Base-by-base conservation (phyloP, 2,113 vertebrate genomes). In the Eidolon helvum region DNA sequence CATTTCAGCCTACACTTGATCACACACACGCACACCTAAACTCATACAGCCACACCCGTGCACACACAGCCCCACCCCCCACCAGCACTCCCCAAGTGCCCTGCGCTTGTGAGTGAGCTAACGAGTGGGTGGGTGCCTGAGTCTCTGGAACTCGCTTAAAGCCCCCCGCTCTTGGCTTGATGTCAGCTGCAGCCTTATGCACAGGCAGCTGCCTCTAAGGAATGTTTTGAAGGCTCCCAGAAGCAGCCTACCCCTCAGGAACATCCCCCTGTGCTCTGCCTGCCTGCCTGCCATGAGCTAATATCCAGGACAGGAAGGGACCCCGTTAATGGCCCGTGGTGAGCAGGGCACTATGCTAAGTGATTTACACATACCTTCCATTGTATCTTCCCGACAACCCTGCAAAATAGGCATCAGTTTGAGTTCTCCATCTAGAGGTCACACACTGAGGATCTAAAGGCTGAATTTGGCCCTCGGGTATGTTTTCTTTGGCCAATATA, bases 181-280 rank as follows among this genome's bases (percentile, higher is more conserved):
- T 3, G 11, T 94, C 96, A 84, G 69, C 69, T 33, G 43, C 85
- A 92, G 96, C 95, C 96, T 96, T 97, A 90, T 96, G 97, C 71
- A 92, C 93, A 86, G 93, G 90, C 96, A 97, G 95, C 94, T 96
- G 97, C 91, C 94, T 96, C 90, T 84, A 77, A 55, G 79, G 65
- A 96, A 83, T 22, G 95, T 66, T 87, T 94, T 72, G 87, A 95
- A 96, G 88, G 80, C 85, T 94, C 63, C 35, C 86, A 85, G 85
- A 61, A 97, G 88, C 77, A 85, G 77, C 88, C 75, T 66, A 53
- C 40, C 63, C 90, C 66, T 53, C 69, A 9, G 50, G 50, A 91
- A 50, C 63, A 65, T 19, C 28, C 45, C 53, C 78, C 66, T 59
- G 0, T n/a, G 26, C 57, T 43, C 55, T 35, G 61, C 82, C 66